Evolutionary conservation across 2,113 vertebrate genomes (phyloP).

Genomic region (Oryzias melastigma): DNA sequence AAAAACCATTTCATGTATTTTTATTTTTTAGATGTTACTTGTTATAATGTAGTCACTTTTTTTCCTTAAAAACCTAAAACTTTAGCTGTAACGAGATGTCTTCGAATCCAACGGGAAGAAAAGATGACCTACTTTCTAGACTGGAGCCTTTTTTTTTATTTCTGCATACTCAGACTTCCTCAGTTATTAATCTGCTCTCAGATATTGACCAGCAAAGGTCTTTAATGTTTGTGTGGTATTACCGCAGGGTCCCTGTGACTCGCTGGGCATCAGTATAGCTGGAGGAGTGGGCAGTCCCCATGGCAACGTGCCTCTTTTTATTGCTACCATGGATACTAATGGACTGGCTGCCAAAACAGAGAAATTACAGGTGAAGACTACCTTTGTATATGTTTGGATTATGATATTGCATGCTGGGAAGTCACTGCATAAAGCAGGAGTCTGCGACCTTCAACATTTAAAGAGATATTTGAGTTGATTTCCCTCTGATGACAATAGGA

Average conservation of each 20-base stretch:
- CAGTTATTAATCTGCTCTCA: background rate
- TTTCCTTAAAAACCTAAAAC: too few species aligned
- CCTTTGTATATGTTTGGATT: background rate
- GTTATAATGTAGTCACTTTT: too few species aligned
- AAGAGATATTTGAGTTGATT: too few species aligned
- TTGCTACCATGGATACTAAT: conserved; percentile 88
- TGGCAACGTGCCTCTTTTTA: conserved; percentile 88
- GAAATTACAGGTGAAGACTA: conserved; percentile 81
- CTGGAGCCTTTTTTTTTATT: background rate
- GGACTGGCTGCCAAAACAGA: conserved; percentile 88
- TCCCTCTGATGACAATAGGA: too few species aligned
- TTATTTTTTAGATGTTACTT: background rate
- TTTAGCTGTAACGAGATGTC: too few species aligned
- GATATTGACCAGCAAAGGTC: background rate
- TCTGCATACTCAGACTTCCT: background rate
- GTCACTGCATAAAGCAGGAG: too few species aligned
- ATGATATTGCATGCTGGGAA: background rate
- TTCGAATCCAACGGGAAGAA: too few species aligned
- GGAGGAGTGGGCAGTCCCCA: conserved; percentile 89
- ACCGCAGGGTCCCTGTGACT: conserved; percentile 82
- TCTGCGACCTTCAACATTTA: too few species aligned
- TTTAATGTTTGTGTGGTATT: conserved; percentile 8
- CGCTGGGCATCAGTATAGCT: conserved; percentile 85
- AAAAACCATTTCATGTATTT: background rate
- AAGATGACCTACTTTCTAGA: background rate